Conservation (phyloP, 2,797 vertebrate genomes). For the Oryzias sinensis region DNA sequence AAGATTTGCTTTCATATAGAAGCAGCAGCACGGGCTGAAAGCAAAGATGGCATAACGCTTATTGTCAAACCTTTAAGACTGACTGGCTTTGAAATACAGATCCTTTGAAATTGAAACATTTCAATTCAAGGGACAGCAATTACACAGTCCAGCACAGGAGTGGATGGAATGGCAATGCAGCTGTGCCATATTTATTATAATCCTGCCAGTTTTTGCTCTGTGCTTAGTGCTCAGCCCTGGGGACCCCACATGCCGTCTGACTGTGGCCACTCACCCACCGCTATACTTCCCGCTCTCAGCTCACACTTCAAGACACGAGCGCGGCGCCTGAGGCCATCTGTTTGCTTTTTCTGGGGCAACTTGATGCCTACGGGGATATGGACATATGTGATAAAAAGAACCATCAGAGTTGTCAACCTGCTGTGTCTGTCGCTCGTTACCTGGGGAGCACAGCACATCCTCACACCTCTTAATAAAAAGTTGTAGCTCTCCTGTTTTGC, state of each 20-base stretch:
- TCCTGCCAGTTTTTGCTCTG: conserved; percentile 32
- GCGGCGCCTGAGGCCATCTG: conserved; percentile 61
- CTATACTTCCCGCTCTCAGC: conserved; percentile 41
- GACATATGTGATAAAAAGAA: conserved; percentile 41
- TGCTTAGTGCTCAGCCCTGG: conserved; percentile 47
- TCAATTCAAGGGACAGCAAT: conserved; percentile 51
- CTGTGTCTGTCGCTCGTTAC: conserved; percentile 27
- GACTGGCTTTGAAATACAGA: conserved; percentile 53
- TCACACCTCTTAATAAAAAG: conserved; percentile 47
- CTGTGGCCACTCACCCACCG: conserved; percentile 47
- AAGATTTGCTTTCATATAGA: conserved; percentile 42
- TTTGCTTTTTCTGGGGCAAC: conserved; percentile 50
- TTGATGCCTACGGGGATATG: conserved; percentile 34
- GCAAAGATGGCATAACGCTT: conserved; percentile 46
- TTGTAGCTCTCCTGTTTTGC: conserved; percentile 33
- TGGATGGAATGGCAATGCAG: conserved; percentile 37
- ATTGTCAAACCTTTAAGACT: conserved; percentile 45
- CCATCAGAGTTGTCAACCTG: conserved; percentile 38
- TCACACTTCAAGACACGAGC: conserved; percentile 49
- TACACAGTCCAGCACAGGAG: conserved; percentile 43
- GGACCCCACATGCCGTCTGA: conserved; percentile 35
- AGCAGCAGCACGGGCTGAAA: conserved; percentile 38
- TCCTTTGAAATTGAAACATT: conserved; percentile 53
- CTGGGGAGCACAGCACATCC: conserved; percentile 32
- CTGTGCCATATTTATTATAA: conserved; percentile 32